Conservation (phyloP, 2,888 invertebrate species). For the Mycogona germanica region DNA sequence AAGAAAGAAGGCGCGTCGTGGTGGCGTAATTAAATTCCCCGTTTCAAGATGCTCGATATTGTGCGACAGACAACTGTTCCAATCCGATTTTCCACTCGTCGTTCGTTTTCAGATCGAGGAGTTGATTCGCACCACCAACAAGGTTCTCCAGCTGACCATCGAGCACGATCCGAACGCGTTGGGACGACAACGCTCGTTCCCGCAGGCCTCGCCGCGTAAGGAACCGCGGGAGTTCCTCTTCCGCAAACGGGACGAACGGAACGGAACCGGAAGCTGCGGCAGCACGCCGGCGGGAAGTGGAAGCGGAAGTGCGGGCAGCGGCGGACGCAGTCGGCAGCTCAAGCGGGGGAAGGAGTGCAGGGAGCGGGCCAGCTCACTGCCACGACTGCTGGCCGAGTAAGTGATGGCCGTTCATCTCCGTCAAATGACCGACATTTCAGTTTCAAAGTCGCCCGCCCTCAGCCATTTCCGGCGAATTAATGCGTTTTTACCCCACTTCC, state of each 20-base stretch:
- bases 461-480: background rate
- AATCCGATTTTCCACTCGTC: too few relatives aligned
- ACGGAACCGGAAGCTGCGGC: conserved; percentile 46
- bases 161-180: conserved; percentile 75
- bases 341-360: conserved; percentile 38
- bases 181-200: conserved; percentile 40
- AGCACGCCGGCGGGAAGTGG: conserved; percentile 49
- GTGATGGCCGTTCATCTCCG: conserved; percentile 28
- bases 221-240: conserved; percentile 28
- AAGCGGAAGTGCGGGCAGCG: conserved; percentile 3
- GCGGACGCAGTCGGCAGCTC: conserved; percentile 40
- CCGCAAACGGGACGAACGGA: conserved; percentile 38
- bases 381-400: conserved; percentile 62
- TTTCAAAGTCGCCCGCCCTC: background rate
- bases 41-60: too few relatives aligned
- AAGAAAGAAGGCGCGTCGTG: too few relatives aligned
- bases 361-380: conserved; percentile 75
- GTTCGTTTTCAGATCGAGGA: conserved; percentile 33
- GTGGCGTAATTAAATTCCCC: too few relatives aligned
- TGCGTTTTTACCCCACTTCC: background rate
- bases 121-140: conserved; percentile 29
- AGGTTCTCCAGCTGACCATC: conserved; percentile 55
- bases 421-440: background rate
- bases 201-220: conserved; percentile 29
- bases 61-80: too few relatives aligned